Evolutionary conservation across 2,797 vertebrate species (phyloP).

Genomic region (Phalanger gymnotis): DNA sequence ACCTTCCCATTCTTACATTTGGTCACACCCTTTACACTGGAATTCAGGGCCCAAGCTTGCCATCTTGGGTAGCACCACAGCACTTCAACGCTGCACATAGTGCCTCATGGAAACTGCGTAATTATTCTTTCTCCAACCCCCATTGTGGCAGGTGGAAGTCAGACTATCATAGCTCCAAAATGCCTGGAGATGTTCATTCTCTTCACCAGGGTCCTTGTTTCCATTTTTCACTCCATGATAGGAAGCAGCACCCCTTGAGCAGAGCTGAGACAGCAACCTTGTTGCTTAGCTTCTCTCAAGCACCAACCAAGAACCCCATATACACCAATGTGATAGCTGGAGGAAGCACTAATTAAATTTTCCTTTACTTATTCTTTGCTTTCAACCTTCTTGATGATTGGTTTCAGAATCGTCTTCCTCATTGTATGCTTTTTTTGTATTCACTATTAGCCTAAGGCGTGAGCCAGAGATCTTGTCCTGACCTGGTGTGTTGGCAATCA

Average conservation of each 20-base stretch:
- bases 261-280: background rate
- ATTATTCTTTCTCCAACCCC: accelerated
- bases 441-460: background rate
- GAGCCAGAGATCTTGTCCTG: background rate
- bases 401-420: background rate
- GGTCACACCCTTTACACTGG: background rate
- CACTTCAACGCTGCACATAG: background rate
- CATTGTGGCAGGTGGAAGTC: background rate
- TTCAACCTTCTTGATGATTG: background rate
- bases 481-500: too few species aligned
- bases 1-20: background rate
- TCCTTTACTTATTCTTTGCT: accelerated
- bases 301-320: background rate
- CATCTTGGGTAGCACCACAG: background rate
- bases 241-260: accelerated
- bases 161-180: accelerated
- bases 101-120: background rate
- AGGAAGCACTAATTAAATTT: background rate
- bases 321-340: accelerated
- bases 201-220: background rate
- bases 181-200: background rate
- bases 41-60: background rate
- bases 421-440: background rate
- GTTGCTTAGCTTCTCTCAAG: background rate
- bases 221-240: background rate